Percentiles rank a stretch among this genome's conserved stretches.
These are phyloP conservation scores for Microcebus murinus DNA, from an alignment of 2,113 vertebrate species.

Conservation along the genomic window DNA sequence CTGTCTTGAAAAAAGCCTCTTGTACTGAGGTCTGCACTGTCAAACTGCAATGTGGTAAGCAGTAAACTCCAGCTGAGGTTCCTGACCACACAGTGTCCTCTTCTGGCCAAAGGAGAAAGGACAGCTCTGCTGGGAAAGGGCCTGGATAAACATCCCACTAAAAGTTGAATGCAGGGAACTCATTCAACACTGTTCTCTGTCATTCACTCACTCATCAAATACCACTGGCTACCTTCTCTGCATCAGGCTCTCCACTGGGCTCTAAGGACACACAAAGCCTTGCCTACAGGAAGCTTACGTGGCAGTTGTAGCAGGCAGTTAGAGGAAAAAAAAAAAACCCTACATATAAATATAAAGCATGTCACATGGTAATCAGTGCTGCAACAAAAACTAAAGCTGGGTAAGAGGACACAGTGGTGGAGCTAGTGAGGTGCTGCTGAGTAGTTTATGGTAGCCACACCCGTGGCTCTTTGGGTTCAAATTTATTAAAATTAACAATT, in stretches of 20 bases:
- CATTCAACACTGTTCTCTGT: not conserved
- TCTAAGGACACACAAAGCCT: not conserved
- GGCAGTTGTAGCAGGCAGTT: not conserved
- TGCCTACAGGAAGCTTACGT: not conserved
- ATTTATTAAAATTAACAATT: not conserved
- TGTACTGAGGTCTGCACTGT: not conserved
- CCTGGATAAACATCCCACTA: not conserved
- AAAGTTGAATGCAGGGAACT: not conserved
- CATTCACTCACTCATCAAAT: too few species aligned
- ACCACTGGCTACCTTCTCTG: not conserved
- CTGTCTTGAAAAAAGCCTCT: not conserved
- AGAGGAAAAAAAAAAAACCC: not conserved
- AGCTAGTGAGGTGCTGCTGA: fast-evolving
- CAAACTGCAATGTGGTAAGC: not conserved
- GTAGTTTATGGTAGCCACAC: not conserved
- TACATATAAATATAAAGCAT: not conserved
- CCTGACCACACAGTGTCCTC: not conserved
- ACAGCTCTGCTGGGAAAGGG: not conserved
- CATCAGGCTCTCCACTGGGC: not conserved
- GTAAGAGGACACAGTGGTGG: not conserved
- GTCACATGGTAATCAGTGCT: not conserved
- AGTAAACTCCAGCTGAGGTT: not conserved
- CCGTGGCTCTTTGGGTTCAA: not conserved
- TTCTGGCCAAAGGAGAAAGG: conserved; percentile 46
- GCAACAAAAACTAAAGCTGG: not conserved